Evolutionary conservation across 2,797 vertebrate species (phyloP).

Genomic region (Xenentodon cancila): DNA sequence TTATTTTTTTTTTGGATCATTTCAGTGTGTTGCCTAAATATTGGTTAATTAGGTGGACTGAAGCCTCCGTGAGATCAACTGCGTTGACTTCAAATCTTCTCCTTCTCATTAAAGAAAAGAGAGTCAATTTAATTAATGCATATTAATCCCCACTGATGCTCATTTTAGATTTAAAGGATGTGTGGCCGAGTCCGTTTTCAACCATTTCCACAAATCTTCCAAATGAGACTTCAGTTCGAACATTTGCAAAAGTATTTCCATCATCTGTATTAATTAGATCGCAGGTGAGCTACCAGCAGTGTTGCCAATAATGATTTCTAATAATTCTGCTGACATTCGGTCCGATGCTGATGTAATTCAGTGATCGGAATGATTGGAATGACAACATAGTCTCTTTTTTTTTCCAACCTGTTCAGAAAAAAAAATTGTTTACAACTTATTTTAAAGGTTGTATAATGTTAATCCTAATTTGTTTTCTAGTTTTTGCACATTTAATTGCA

Average conservation of each 20-base stretch:
- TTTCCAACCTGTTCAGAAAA: no score
- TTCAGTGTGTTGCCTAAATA: slow-evolving; percentile 89
- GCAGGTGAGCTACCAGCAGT: slow-evolving; percentile 12
- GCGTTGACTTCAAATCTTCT: slow-evolving; percentile 96
- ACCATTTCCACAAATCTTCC: slow-evolving; percentile 56
- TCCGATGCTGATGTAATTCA: no score
- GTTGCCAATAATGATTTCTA: slow-evolving; percentile 15
- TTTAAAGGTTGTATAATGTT: no score
- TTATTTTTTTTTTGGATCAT: slow-evolving; percentile 83
- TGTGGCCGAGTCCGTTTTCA: slow-evolving; percentile 61
- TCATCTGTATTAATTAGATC: background rate
- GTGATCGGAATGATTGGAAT: no score
- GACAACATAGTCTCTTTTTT: no score
- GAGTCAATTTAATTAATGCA: slow-evolving; percentile 98
- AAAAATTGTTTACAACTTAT: no score
- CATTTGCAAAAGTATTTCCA: slow-evolving; percentile 33
- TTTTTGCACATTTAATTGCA: no score
- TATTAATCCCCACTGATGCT: slow-evolving; percentile 96
- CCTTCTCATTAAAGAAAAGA: slow-evolving; percentile 95
- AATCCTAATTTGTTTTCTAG: no score
- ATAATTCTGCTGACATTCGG: slow-evolving; percentile 4
- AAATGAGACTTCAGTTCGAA: slow-evolving; percentile 26
- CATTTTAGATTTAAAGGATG: slow-evolving; percentile 88
- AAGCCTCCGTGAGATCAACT: slow-evolving; percentile 91
- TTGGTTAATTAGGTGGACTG: slow-evolving; percentile 90